Evolutionary conservation across 2,113 vertebrate genomes (phyloP).

Genomic region (Sturnira hondurensis): DNA sequence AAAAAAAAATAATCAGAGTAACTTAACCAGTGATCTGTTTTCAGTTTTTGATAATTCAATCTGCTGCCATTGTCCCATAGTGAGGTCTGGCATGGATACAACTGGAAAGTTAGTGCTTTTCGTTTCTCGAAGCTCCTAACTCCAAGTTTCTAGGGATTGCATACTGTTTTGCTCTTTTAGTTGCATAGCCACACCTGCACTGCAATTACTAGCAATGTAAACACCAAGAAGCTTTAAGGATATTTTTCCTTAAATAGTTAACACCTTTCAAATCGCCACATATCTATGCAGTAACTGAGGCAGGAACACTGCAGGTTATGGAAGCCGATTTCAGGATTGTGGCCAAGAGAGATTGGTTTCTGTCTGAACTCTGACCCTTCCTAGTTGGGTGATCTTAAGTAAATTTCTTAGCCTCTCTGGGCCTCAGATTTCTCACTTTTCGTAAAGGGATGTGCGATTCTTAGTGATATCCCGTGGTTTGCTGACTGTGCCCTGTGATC

Average conservation of each 20-base stretch:
- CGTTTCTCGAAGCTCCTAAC: background rate
- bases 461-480: background rate
- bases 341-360: background rate
- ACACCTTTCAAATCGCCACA: background rate
- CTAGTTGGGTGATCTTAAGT: background rate
- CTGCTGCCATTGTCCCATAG: background rate
- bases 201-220: background rate
- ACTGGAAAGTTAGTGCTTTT: background rate
- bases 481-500: background rate
- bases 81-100: background rate
- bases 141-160: background rate
- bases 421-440: background rate
- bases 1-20: constrained; percentile 65
- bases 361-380: background rate
- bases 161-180: background rate
- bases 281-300: background rate
- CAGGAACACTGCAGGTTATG: background rate
- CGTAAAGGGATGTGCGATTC: background rate
- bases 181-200: background rate
- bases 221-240: background rate
- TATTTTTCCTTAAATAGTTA: background rate
- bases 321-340: background rate
- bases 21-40: constrained; percentile 72
- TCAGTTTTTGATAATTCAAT: constrained; percentile 39
- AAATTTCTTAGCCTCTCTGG: background rate